phyloP scores from a whole-genome alignment of 2,888 invertebrate genomes.

The Temnothorax unifasciatus region DNA sequence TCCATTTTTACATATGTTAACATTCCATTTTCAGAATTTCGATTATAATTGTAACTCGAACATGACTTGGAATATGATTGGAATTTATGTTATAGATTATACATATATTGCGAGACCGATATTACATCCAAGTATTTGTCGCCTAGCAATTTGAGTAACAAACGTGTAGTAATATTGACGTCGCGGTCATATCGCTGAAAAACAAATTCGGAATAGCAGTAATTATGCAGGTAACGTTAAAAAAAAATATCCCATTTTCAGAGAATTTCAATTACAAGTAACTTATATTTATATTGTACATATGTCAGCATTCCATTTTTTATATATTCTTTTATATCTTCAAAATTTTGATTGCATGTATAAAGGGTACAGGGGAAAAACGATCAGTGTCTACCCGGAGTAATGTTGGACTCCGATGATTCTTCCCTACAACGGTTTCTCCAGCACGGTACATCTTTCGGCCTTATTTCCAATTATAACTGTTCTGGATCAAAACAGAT shows the following conservation, averaged over 20 bases:
- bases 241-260: background rate
- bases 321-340: no score
- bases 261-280: no score
- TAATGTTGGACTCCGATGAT: no score
- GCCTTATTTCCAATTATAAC: no score
- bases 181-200: background rate
- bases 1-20: background rate
- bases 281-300: no score
- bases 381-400: no score
- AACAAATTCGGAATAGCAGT: background rate
- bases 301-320: no score
- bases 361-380: no score
- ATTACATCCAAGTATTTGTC: background rate
- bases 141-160: background rate
- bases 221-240: background rate
- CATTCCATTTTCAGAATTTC: background rate
- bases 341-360: background rate
- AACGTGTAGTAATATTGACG: no score
- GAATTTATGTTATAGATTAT: background rate
- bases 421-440: no score
- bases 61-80: background rate
- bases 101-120: background rate
- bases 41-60: background rate
- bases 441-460: no score
- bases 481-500: no score